Base-by-base conservation (phyloP, 1,140 invertebrate species). In the Lordiphosa stackelbergi region DNA sequence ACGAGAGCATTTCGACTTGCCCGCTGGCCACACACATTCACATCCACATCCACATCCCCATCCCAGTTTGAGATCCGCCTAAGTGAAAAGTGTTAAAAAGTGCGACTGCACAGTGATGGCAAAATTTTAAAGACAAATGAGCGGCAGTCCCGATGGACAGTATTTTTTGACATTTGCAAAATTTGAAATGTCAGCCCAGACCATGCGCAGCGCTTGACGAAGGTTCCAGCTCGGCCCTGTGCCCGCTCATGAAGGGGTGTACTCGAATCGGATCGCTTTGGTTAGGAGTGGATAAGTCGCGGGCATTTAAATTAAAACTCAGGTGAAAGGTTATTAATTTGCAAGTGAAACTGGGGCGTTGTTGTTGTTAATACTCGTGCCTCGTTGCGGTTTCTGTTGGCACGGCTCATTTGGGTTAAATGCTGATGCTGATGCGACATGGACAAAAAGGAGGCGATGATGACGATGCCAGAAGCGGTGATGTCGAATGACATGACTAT, bases 11-110 rank as follows among this genome's bases (percentile, higher is more conserved):
- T 59, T 49, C 38, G 57, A 35, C 46, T 63, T 68, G 57, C 47
- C 73, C 69, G 36, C 52, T 19, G 68, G 73, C 61, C 49, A 53
- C 47, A 52, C 54, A 46, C 22, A 10, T 12, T 28, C 36, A 24
- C 35, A 52, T 42, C 10, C 36, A 24, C 35, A 52, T 42, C 10
- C 19, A 37, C 11, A 13, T 31, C 35, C 10, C 13, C 11, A 13
- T 31, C 35, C 10, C 13, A 31, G 22, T 37, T 11, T 24, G 31
- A 37, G 11, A 9, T 45, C 11, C 12, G 58, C 53, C 70, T 83
- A 83, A 83, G 77, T 83, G 77, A 83, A 83, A 83, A 83, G 77
- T 83, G 77, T 84, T 83, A 83, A 83, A 83, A 83, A 77, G 70
- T 79, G 56, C 74, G 62, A 60, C 75, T 70, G 19, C 66, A 12